A percentile compares a stretch with the other conserved stretches of the same genome.
phyloP scores from a whole-genome alignment of 92 coral and sea anemone genomes.

The Porites lobata region DNA sequence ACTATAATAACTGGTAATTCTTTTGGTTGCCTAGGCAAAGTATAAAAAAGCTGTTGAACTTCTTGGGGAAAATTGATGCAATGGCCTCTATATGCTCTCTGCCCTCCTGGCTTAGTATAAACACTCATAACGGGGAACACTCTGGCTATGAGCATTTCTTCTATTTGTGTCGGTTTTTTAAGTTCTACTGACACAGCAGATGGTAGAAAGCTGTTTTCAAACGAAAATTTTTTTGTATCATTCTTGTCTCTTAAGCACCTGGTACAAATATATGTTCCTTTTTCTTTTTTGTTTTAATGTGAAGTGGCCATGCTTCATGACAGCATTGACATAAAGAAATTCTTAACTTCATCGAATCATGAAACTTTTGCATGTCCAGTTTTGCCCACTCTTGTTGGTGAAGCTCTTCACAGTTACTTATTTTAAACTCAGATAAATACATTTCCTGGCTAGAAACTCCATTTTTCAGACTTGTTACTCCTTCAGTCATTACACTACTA shows the following conservation, averaged over 20 bases:
- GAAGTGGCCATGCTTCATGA: too few relatives aligned
- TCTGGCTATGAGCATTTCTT: conserved; percentile 70
- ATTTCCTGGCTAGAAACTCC: too few relatives aligned
- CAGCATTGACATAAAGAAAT: too few relatives aligned
- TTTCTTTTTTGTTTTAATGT: too few relatives aligned
- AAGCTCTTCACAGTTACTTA: too few relatives aligned
- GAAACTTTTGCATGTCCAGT: too few relatives aligned
- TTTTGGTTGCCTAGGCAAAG: conserved; percentile 26
- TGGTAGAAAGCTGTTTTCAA: conserved; percentile 64
- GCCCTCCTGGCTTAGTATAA: conserved; percentile 73
- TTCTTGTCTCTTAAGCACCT: conserved; percentile 1
- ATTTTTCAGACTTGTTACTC: too few relatives aligned
- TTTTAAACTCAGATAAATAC: too few relatives aligned
- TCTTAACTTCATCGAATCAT: too few relatives aligned
- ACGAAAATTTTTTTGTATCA: conserved; percentile 63
- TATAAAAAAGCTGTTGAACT: conserved; percentile 63
- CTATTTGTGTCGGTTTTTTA: conserved; percentile 60
- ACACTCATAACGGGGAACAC: conserved; percentile 69
- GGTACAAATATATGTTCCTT: too few relatives aligned
- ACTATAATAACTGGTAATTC: not conserved
- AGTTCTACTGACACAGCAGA: conserved; percentile 64
- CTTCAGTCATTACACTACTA: not conserved
- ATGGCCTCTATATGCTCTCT: conserved; percentile 70
- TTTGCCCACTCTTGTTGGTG: too few relatives aligned
- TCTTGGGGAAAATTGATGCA: conserved; percentile 59